Evolutionary conservation across 2,888 invertebrate genomes (phyloP).

Genomic region (Eretmocerus hayati): DNA sequence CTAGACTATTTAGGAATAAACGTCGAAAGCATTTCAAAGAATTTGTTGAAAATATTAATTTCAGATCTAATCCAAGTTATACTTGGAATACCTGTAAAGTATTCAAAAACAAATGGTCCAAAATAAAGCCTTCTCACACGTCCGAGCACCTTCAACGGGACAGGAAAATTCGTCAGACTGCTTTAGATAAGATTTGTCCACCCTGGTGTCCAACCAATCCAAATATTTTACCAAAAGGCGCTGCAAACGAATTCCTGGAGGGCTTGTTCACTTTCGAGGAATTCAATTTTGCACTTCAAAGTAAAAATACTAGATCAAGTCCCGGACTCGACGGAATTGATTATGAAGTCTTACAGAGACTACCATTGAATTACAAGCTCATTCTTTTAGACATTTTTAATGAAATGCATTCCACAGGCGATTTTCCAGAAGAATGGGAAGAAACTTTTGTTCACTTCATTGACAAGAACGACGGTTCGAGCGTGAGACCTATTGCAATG

Average conservation of each 20-base stretch:
- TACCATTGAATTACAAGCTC: slow-evolving; percentile 2
- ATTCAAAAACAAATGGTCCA: slow-evolving; percentile 5
- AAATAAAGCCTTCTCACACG: neutral
- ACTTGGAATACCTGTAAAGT: slow-evolving; percentile 8
- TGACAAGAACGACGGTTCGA: neutral
- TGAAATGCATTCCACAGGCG: neutral
- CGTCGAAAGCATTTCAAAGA: neutral
- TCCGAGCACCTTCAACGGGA: neutral
- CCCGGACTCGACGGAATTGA: slow-evolving; percentile 10
- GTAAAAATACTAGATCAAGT: neutral
- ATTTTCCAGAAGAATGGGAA: slow-evolving; percentile 7
- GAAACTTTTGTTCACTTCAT: slow-evolving; percentile 4
- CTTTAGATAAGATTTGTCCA: neutral
- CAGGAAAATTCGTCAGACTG: neutral
- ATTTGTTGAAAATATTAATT: slow-evolving; percentile 8
- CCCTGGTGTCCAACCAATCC: slow-evolving; percentile 1
- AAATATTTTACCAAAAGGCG: neutral
- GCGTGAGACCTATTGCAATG: slow-evolving; percentile 5
- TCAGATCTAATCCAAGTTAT: slow-evolving; percentile 5
- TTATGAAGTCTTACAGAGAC: neutral
- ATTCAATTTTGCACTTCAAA: neutral
- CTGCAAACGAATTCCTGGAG: neutral
- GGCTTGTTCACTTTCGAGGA: slow-evolving; percentile 1
- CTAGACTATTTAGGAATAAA: neutral
- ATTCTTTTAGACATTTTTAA: slow-evolving; percentile 5